Percentiles rank a stretch among this genome's conserved stretches.
phyloP scores from a whole-genome alignment of 2,797 vertebrate species.

The Schizopygopsis pylzovi region DNA sequence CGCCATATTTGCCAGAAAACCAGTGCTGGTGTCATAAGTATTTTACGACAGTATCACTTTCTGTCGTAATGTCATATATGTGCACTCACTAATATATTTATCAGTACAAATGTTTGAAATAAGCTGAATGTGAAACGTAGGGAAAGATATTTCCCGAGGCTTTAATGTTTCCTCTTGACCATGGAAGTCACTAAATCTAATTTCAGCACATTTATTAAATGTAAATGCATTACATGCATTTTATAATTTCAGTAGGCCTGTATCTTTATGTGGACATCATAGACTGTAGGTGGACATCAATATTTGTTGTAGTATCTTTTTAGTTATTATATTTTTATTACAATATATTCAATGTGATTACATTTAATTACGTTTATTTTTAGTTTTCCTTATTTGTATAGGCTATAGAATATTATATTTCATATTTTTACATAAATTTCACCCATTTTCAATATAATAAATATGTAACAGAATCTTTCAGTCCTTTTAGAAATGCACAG shows the following conservation, averaged over 20 bases:
- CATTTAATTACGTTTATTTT: neutral
- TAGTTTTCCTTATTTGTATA: neutral
- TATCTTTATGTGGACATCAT: neutral
- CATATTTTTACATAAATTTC: too few relatives aligned
- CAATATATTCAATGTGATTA: neutral
- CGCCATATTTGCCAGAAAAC: conserved; percentile 46
- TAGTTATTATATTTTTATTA: neutral
- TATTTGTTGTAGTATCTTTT: too few relatives aligned
- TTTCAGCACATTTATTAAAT: neutral
- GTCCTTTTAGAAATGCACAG: neutral
- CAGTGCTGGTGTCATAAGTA: conserved; percentile 5
- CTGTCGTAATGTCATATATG: neutral
- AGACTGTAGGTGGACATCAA: neutral
- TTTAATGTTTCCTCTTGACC: neutral
- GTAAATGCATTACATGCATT: neutral
- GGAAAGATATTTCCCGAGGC: neutral
- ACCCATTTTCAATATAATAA: neutral
- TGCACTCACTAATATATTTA: too few relatives aligned
- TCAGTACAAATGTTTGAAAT: neutral
- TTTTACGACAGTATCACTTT: conserved; percentile 29
- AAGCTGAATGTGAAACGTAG: neutral
- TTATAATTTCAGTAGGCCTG: neutral
- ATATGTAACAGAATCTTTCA: neutral
- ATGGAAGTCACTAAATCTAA: neutral
- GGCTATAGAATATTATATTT: neutral